Evolutionary conservation across 2,113 vertebrate genomes (phyloP), one percentile per base, ranked within the genome.

Genomic region (Chrysochloris asiatica): DNA sequence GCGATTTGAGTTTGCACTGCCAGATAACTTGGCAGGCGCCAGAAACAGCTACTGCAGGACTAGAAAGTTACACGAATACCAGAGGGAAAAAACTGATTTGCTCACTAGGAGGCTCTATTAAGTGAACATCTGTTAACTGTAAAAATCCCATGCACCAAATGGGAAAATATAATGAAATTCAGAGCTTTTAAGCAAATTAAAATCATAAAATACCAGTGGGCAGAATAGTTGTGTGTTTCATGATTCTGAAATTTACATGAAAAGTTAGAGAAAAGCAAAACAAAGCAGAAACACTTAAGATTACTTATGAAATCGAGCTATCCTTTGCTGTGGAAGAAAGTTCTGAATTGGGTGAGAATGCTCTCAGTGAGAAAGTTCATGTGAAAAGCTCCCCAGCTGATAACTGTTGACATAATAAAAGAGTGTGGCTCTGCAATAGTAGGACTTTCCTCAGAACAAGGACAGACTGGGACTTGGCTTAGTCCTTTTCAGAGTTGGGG

Each of bases 101-200:
- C 52, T 95, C 95, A 95, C 77, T 95, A 88, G 93, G 87, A 93
- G 6, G 2, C 90, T 91, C 83, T 96, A 94, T 97, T 97, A 95
- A 97, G 94, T 90, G 80, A 97, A 95, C 94, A 97, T 97, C 95
- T 97, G 93, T 96, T 97, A 97, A 97, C 88, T 95, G 92, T 97
- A 97, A 96, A 94, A 96, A 94, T 96, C 93, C 59, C 91, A 89
- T 33, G n/a, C 48, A 94, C 43, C 80, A 92, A 96, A 96, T 94
- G 50, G 72, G 93, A 95, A 97, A 95, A 95, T 96, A 89, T 36
- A 96, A 95, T 94, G 90, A 97, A 96, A 97, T 96, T 43, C 87
- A 94, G 28, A 73, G 75, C 63, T 90, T 96, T 93, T 89, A 56
- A 95, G 95, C 92, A 98, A 97, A 97, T 97, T 95, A 93, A 98